Base-by-base conservation (phyloP, 1,140 invertebrate species). In the Aphidius ervi region DNA sequence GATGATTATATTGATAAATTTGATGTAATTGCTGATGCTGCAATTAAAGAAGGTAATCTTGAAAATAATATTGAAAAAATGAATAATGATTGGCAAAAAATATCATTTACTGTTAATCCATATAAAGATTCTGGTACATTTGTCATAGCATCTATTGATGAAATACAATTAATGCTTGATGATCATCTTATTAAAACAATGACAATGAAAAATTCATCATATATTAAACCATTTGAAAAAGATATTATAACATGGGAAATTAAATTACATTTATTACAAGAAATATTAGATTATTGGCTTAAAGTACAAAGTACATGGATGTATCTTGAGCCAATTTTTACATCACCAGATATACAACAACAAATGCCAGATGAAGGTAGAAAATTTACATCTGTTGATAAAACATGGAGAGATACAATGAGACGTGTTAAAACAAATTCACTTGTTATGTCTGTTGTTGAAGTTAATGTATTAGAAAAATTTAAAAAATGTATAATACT, bases 121-220 rank as follows among this genome's bases (percentile, higher is more conserved):
- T 91, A 91, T 75, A 89, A 93, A 66, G 95, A 98, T 74, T 94
- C 93, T 3, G 95, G 94, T 31, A 97, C 94, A 2, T 90, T 87
- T 66, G 93, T 98, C 64, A 81, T 98, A 61, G 90, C 93, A 2
- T 88, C 91, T 57, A 85, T 97, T 3, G 95, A 98, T 79, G 94
- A 97, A 67, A 97, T 98, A 72, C 95, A 98, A 81, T 77, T 95
- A 10, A 76, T 96, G 45, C 76, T 98, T 16, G 96, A 98, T 78
- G 95, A 98, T 78, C 95, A 98, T 76, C 91, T 98, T 63, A 91
- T 97, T 7, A 98, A 98, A 79, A 94, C 94, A 10, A 94, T 97
- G 77, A 97, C 95, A 2, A 98, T 98, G 94, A 92, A 95, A 77
- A 95, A 94, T 70, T 98, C 95, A 9, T 92, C 94, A 0, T 98